These are phyloP conservation scores for Zygaena filipendulae DNA, from an alignment of 2,888 invertebrate species.

Conservation along the genomic window DNA sequence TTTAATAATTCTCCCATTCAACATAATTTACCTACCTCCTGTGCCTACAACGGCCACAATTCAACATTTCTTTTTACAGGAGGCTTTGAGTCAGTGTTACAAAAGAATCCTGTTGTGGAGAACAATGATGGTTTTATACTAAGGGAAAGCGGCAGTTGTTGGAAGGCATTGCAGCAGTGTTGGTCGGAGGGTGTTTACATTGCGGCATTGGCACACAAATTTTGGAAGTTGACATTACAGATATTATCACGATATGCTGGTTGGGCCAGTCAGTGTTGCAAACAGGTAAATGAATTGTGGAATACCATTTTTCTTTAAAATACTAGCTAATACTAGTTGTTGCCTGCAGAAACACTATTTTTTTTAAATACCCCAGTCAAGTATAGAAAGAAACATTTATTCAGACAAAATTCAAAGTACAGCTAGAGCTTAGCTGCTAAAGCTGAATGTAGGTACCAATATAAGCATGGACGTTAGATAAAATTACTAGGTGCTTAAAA, in stretches of 20 bases:
- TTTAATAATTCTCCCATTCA: too few relatives aligned
- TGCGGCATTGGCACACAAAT: conserved; percentile 80
- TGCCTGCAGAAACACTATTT: too few relatives aligned
- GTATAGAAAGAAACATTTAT: too few relatives aligned
- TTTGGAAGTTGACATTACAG: conserved; percentile 91
- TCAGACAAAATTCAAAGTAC: too few relatives aligned
- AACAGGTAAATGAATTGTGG: conserved; percentile 32
- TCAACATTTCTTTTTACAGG: conserved; percentile 44
- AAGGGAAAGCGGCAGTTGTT: conserved; percentile 56
- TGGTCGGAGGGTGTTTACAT: conserved; percentile 87
- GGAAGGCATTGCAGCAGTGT: conserved; percentile 64
- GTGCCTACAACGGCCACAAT: too few relatives aligned
- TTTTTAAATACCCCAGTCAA: too few relatives aligned
- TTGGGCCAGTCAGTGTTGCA: conserved; percentile 70
- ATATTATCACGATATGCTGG: conserved; percentile 81
- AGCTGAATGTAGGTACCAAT: too few relatives aligned
- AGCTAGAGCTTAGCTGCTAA: too few relatives aligned
- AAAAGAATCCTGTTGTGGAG: conserved; percentile 32
- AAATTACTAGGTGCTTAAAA: too few relatives aligned
- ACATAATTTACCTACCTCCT: too few relatives aligned
- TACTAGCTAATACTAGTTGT: conserved; percentile 4
- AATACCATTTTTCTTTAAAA: background rate
- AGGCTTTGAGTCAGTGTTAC: conserved; percentile 45
- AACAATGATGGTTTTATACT: conserved; percentile 48
- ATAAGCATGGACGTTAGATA: too few relatives aligned